Base-by-base conservation (phyloP, 2,797 vertebrate genomes). In the Lithobates sylvaticus region DNA sequence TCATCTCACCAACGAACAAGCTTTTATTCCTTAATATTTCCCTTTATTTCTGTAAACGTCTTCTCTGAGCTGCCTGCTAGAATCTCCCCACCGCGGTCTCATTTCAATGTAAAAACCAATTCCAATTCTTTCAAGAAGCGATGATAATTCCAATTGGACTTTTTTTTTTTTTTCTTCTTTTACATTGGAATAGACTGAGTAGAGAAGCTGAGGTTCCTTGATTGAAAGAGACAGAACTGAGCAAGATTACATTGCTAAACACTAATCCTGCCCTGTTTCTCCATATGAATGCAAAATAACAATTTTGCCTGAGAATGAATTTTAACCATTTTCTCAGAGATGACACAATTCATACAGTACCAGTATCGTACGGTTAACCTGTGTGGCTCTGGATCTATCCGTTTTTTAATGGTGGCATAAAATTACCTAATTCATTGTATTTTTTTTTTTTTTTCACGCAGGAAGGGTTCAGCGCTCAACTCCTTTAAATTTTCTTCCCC, bases 91-190 rank as follows among this genome's bases (percentile, higher is more conserved):
- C 42, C 32, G 76, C 81, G 44, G 61, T 87, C 81, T 87, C 86
- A 87, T 87, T 87, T 87, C 86, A 79, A 87, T 87, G 86, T 87
- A 87, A 87, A 87, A 87, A 84, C 86, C 86, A 84, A 84, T 87
- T 87, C 86, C 86, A 84, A 71, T 87, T 87, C 86, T 89, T 91
- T 86, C 83, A 74, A 88, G 65, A 78, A 84, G 78, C 76, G 76
- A 87, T 61, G 77, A 81, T 86, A 84, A 89, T 89, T 90, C 87
- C 85, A 86, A 85, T 76, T 84, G 89, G 86, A 84, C 85, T 86
- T 39, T 39, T 39, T 39, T 83, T 10, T 39, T 39, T 83, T 87
- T 8, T 74, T 74, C 72, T 8, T 74, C 26, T 82, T 82, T 0
- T 71, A 47, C 86, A 73, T 61, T 86, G 84, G 84, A 84, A 78